Conservation (phyloP, 2,113 vertebrate genomes). For the Brachyhypopomus occidentalis region DNA sequence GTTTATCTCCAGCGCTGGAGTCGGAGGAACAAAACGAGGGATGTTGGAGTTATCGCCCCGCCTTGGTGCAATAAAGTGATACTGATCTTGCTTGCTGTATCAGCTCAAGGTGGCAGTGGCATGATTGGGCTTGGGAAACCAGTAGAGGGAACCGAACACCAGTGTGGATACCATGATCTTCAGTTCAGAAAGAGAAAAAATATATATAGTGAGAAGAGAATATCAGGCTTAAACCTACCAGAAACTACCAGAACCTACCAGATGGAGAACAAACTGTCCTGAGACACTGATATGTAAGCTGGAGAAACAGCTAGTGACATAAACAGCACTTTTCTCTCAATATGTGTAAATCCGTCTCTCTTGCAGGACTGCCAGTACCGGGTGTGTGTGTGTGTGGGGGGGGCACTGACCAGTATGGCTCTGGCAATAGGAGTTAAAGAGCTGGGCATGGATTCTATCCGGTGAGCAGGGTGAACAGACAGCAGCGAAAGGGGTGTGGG, state of each 20-base stretch:
- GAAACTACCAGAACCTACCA: too few species aligned
- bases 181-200: too few species aligned
- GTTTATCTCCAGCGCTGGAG: neutral
- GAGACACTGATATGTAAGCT: too few species aligned
- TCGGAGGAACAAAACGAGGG: neutral
- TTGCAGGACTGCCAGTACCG: neutral
- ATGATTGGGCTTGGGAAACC: neutral
- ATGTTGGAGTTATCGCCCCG: too few species aligned
- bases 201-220: too few species aligned
- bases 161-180: neutral
- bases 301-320: too few species aligned
- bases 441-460: slow-evolving; percentile 22
- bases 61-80: neutral
- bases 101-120: neutral
- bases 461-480: slow-evolving; percentile 9
- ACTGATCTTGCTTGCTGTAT: neutral
- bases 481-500: neutral
- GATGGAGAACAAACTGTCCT: too few species aligned
- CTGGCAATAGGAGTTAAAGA: slow-evolving; percentile 34
- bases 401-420: slow-evolving; percentile 3
- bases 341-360: neutral
- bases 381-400: neutral
- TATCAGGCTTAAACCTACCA: too few species aligned
- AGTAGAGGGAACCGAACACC: neutral
- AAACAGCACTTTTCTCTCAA: neutral